Conservation (phyloP, 2,888 invertebrate species). For the Tricholauxania praeusta region DNA sequence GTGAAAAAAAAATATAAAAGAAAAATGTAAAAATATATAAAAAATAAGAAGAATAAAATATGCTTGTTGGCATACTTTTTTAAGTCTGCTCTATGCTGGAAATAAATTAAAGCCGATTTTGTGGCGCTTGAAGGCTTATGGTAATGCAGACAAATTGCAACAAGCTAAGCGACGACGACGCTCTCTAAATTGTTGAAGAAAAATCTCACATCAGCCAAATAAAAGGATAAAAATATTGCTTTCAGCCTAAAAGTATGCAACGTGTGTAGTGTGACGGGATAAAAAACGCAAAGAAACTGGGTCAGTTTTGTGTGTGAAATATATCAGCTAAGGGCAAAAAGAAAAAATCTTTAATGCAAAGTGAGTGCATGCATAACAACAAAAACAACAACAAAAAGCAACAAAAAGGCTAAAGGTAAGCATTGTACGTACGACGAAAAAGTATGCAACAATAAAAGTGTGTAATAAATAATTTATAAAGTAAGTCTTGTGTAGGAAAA, state of each 20-base stretch:
- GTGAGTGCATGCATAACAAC: neutral
- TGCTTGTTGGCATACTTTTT: conserved; percentile 8
- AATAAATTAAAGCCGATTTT: conserved; percentile 5
- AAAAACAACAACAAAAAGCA: neutral
- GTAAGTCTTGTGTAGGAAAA: too few relatives aligned
- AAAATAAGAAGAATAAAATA: neutral
- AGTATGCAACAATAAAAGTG: too few relatives aligned
- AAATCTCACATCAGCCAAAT: neutral
- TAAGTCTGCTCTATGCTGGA: neutral
- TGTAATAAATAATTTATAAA: too few relatives aligned
- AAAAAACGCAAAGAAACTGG: conserved; percentile 26
- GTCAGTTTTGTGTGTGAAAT: conserved; percentile 14
- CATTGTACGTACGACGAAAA: too few relatives aligned
- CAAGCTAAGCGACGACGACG: conserved; percentile 3
- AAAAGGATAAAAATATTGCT: conserved; percentile 10
- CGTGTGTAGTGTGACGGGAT: neutral
- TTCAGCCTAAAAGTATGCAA: conserved; percentile 23
- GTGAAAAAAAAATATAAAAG: neutral
- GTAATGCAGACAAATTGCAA: conserved; percentile 25
- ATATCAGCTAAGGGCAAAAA: neutral
- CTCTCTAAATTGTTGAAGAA: neutral
- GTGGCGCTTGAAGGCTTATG: neutral
- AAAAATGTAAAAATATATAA: neutral
- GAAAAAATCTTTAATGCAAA: too few relatives aligned
- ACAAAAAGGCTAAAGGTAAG: too few relatives aligned